Conservation (phyloP, 2,113 vertebrate genomes). For the Oncorhynchus kisutch region DNA sequence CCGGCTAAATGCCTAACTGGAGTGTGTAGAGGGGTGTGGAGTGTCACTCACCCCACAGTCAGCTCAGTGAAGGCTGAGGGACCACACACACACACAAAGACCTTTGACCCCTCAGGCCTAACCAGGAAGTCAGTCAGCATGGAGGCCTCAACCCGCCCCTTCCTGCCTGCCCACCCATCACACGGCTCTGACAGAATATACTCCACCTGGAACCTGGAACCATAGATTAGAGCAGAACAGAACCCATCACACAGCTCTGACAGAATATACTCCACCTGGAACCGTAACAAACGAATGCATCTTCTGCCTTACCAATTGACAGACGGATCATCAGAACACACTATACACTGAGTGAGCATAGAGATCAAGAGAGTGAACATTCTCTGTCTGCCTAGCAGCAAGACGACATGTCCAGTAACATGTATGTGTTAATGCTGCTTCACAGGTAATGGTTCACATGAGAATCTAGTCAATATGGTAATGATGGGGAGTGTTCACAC, state of each 20-base stretch:
- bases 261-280: conserved; percentile 62
- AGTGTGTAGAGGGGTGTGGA: not conserved
- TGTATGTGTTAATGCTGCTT: no score
- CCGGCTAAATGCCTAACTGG: conserved; percentile 25
- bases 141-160: conserved; percentile 77
- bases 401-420: no score
- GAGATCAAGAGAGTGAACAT: not conserved
- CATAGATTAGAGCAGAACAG: not conserved
- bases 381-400: not conserved
- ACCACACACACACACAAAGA: conserved; percentile 88
- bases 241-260: no score
- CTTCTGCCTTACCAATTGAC: not conserved
- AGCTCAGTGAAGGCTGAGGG: conserved; percentile 84
- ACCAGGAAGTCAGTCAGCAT: conserved; percentile 78
- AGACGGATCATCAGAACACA: not conserved
- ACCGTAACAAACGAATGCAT: no score
- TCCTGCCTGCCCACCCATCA: conserved; percentile 78
- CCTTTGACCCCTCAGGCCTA: conserved; percentile 72
- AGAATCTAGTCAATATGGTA: no score
- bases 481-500: not conserved
- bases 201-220: conserved; percentile 84
- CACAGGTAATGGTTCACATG: no score
- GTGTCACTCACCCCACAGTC: conserved; percentile 76
- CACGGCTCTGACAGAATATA: conserved; percentile 85
- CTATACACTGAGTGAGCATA: not conserved